Evolutionary conservation across 92 coral and sea anemone genomes (phyloP).

Genomic region (Umimayanthus chanpuru): DNA sequence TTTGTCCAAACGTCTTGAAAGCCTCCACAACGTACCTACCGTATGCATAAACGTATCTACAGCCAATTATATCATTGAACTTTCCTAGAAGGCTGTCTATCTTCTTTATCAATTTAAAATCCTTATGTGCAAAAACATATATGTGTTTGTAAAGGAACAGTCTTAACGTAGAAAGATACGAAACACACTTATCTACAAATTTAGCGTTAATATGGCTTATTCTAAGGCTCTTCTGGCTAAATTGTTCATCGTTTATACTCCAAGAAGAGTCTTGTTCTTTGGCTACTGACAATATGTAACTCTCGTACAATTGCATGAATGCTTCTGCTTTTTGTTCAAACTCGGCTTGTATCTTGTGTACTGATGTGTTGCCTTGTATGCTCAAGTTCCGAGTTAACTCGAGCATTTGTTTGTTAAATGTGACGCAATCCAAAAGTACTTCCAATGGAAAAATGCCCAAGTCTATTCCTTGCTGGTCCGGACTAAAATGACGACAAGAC

Average conservation of each 20-base stretch:
- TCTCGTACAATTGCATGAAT: not conserved
- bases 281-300: not conserved
- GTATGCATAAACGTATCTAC: constrained; percentile 22
- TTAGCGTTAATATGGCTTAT: not conserved
- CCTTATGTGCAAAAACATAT: not conserved
- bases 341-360: not conserved
- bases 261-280: not conserved
- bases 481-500: not conserved
- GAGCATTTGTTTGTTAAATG: not conserved
- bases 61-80: not conserved
- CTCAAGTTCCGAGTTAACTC: not conserved
- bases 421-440: too few species aligned
- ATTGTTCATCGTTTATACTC: not conserved
- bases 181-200: not conserved
- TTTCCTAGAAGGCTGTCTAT: not conserved
- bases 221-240: not conserved
- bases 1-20: not conserved
- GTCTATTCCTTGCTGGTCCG: too few species aligned
- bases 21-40: not conserved
- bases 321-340: not conserved
- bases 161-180: not conserved
- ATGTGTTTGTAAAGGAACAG: not conserved
- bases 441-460: too few species aligned
- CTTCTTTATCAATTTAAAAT: not conserved
- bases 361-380: not conserved